Conservation (phyloP, 2,888 invertebrate genomes). For the Nymphalis polychloros region DNA sequence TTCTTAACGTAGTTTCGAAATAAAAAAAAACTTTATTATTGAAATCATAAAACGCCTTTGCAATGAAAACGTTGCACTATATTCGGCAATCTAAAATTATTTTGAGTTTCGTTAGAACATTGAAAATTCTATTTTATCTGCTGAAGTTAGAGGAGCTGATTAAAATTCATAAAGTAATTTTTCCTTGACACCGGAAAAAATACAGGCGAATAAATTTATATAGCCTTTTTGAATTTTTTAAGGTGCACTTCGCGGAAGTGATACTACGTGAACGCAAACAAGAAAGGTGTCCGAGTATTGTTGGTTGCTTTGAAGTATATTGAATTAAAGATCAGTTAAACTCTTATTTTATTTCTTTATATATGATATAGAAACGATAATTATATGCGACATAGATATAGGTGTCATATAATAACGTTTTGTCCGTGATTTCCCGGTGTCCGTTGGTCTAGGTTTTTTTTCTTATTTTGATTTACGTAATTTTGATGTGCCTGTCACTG, state of each 20-base stretch:
- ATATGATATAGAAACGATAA: no score
- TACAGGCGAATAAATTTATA: conserved; percentile 33
- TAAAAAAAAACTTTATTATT: no score
- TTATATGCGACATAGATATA: no score
- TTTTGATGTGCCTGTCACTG: no score
- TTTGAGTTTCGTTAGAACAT: background rate
- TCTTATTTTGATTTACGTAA: no score
- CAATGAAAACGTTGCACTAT: background rate
- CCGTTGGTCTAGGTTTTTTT: no score
- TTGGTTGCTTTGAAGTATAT: background rate
- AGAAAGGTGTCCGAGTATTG: conserved; percentile 9
- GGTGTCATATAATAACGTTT: no score
- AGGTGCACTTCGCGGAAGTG: conserved; percentile 29
- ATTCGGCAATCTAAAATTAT: conserved; percentile 9
- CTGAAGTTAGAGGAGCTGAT: conserved; percentile 25
- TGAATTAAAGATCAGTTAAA: background rate
- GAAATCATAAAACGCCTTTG: no score
- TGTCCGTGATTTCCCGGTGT: no score
- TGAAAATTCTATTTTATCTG: conserved; percentile 13
- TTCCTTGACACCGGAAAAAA: conserved; percentile 36
- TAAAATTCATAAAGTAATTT: conserved; percentile 39
- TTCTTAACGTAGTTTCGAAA: no score
- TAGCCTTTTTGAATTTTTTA: conserved; percentile 31
- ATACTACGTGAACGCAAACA: conserved; percentile 22
- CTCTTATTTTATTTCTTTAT: no score